A percentile compares a stretch with the other conserved stretches of the same genome.
phyloP scores from a whole-genome alignment of 2,797 vertebrate species.

The Centropyge bicolor region DNA sequence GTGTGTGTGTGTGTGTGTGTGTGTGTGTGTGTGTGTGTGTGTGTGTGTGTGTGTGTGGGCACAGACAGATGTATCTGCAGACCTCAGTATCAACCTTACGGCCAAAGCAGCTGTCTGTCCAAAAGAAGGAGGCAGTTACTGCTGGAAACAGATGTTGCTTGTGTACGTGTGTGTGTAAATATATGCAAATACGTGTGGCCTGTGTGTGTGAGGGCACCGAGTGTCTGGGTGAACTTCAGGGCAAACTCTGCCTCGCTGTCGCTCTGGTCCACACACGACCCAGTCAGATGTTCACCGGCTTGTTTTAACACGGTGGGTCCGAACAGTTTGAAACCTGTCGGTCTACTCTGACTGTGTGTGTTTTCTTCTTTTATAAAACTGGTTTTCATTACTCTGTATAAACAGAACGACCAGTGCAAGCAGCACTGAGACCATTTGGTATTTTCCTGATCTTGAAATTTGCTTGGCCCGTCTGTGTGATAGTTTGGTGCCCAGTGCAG shows the following conservation, averaged over 20 bases:
- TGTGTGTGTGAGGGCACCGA: slow-evolving; percentile 20
- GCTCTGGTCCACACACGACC: slow-evolving; percentile 40
- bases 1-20: not conserved
- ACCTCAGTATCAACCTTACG: slow-evolving; percentile 52
- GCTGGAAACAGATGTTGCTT: slow-evolving; percentile 64
- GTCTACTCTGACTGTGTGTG: not conserved
- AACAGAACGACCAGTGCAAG: not conserved
- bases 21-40: slow-evolving; percentile 12
- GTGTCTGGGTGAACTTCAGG: slow-evolving; percentile 59
- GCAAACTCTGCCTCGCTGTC: slow-evolving; percentile 41
- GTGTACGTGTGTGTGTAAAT: slow-evolving; percentile 9
- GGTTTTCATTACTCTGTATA: not conserved
- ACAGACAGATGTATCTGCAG: slow-evolving; percentile 39
- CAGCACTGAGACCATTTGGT: not conserved
- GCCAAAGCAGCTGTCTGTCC: slow-evolving; percentile 50
- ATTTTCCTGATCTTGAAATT: not conserved
- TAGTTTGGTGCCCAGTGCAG: no score
- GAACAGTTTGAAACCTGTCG: not conserved
- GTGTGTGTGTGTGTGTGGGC: not conserved
- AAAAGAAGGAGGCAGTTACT: slow-evolving; percentile 11
- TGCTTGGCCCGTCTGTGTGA: not conserved
- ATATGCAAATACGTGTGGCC: slow-evolving; percentile 25
- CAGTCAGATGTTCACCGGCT: slow-evolving; percentile 17
- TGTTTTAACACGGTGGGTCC: not conserved
- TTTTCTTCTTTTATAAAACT: slow-evolving; percentile 6